Evolutionary conservation across 1,140 invertebrate species (phyloP), one percentile per base, ranked within the genome.

Genomic region (Drusus annulatus): DNA sequence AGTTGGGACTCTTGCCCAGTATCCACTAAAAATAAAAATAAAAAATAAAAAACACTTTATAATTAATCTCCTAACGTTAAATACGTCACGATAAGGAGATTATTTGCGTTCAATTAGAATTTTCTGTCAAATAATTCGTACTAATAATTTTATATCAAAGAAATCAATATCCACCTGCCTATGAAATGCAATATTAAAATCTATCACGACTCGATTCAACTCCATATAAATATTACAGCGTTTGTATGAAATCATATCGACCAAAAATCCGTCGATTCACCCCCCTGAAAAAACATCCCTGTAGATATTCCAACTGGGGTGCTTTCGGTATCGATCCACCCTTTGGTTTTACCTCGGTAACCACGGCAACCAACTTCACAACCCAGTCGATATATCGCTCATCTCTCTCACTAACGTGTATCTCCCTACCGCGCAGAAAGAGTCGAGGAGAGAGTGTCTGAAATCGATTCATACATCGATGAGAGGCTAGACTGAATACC

Each of bases 401-500:
- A 31, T 81, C 80, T 45, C 80, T 50, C 28, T 81, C 80, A n/a
- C 36, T 21, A 52, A 31, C 28, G 3, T n/a, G 25, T 7, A 15
- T 13, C 65, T 19, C 31, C 16, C 0, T 21, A n/a, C 6, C 13
- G 23, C n/a, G 56, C 56, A 10, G 76, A 81, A 16, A 63, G 76
- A 75, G 80, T 78, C 69, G 21, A 56, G 50, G n/a, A 50, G 52
- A 81, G 17, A 23, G 52, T 51, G 74, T 71, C 28, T 71, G 16
- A 45, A 76, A 81, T 81, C 80, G 80, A 81, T 81, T 68, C 65
- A n/a, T 73, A 81, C 75, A 81, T 81, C 80, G 80, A 81, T 81
- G 80, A 78, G 15, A 76, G 50, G 21, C 73, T 7, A 21, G 71
- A 74, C 51, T n/a, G 36, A 45, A 50, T 19, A 16, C 21, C 62